Conservation (phyloP, 2,888 invertebrate genomes). For the Masnerella sp. region DNA sequence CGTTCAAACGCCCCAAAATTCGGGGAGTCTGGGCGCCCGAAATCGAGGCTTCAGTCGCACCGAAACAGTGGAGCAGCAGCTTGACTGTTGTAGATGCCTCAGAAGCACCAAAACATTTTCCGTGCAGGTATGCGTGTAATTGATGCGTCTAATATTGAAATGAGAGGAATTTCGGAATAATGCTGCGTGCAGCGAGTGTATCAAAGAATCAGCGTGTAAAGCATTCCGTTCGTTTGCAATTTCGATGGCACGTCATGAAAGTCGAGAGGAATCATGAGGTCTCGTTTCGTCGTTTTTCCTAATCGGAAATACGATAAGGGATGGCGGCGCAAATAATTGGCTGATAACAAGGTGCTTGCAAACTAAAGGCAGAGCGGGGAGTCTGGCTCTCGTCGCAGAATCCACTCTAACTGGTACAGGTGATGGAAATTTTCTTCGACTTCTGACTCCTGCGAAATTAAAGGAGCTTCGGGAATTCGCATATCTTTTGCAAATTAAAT, state of each 20-base stretch:
- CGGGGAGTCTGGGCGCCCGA: too few relatives aligned
- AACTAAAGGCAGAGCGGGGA: slow-evolving; percentile 25
- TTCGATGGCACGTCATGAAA: slow-evolving; percentile 41
- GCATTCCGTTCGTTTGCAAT: slow-evolving; percentile 47
- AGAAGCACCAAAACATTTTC: too few relatives aligned
- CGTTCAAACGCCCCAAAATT: too few relatives aligned
- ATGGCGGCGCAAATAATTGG: slow-evolving; percentile 55
- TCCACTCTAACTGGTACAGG: slow-evolving; percentile 51
- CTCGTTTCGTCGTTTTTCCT: slow-evolving; percentile 34
- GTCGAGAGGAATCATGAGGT: slow-evolving; percentile 35
- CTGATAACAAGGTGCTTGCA: slow-evolving; percentile 60
- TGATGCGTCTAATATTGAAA: slow-evolving; percentile 29
- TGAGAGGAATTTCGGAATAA: slow-evolving; percentile 26
- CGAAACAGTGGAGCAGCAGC: too few relatives aligned
- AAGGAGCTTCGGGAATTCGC: slow-evolving; percentile 59
- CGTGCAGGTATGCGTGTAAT: slow-evolving; percentile 22
- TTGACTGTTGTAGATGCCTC: too few relatives aligned
- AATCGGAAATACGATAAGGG: slow-evolving; percentile 42
- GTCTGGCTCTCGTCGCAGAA: slow-evolving; percentile 36
- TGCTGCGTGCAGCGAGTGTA: slow-evolving; percentile 25
- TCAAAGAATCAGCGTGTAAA: slow-evolving; percentile 38
- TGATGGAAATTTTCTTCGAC: slow-evolving; percentile 68
- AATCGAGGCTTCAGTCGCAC: too few relatives aligned
- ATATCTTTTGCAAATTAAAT: slow-evolving; percentile 48
- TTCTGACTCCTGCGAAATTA: slow-evolving; percentile 62